Conservation (phyloP, 1,140 invertebrate species). For the Leptinotarsa texana region DNA sequence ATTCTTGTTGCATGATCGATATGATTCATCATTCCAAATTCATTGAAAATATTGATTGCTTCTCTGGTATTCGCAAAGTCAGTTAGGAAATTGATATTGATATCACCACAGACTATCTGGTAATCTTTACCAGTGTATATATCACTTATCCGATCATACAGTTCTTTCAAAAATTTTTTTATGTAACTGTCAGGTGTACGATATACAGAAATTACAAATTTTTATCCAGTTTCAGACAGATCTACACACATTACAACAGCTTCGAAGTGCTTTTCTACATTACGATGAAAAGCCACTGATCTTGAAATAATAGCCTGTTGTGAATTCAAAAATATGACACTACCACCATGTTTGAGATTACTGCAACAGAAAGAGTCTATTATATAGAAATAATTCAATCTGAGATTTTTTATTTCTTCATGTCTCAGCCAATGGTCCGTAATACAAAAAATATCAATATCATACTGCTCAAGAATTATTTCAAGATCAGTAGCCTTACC, state of each 20-base stretch:
- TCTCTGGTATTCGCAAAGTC: slow-evolving; percentile 3
- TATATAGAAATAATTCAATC: neutral
- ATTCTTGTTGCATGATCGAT: slow-evolving; percentile 11
- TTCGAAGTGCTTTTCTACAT: slow-evolving; percentile 3
- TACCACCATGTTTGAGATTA: slow-evolving; percentile 6
- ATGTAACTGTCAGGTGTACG: neutral
- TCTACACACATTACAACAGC: slow-evolving; percentile 11
- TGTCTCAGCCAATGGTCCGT: slow-evolving; percentile 1
- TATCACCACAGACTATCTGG: neutral
- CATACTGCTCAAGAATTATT: slow-evolving; percentile 4
- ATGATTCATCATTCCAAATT: slow-evolving; percentile 8
- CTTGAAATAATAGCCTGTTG: slow-evolving; percentile 8
- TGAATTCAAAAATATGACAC: slow-evolving; percentile 12
- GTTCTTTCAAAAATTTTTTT: neutral
- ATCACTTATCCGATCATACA: slow-evolving; percentile 3
- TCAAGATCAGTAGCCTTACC: slow-evolving; percentile 7
- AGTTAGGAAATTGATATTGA: slow-evolving; percentile 7
- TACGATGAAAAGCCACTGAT: slow-evolving; percentile 10
- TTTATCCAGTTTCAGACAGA: neutral
- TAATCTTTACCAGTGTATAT: slow-evolving; percentile 4
- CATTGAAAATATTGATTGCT: slow-evolving; percentile 16
- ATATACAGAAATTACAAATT: slow-evolving; percentile 8
- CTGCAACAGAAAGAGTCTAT: slow-evolving; percentile 3
- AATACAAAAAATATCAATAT: slow-evolving; percentile 19
- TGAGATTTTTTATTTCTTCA: slow-evolving; percentile 11